Evolutionary conservation across 2,888 invertebrate species (phyloP), one percentile per base, ranked within the genome.

Genomic region (Drosophila mimetica): DNA sequence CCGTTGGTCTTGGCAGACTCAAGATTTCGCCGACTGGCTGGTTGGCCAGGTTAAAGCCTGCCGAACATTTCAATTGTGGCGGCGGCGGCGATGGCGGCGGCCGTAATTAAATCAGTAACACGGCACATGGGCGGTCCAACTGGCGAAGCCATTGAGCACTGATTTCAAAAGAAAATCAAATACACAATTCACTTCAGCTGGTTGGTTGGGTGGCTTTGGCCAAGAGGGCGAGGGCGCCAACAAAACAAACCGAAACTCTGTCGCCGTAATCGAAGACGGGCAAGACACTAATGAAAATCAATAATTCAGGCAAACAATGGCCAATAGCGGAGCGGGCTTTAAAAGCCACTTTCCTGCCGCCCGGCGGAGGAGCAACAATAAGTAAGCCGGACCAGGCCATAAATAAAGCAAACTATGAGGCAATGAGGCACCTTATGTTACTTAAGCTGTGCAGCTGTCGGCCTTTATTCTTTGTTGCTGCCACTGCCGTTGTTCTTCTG

Each of bases 221-320:
- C 8, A 16, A 13, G 9, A 13, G 16, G 14, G 14, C 11, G 9
- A 13, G 16, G 14, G 14, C 11, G 20, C 30, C 48, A 36, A 41
- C 66, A 47, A 71, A 54, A 37, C 54, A 30, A 47, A 11, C 74
- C 53, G 58, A 63, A 76, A 81, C 63, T 76, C 63, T 76, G 79
- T 82, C 75, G 76, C 73, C 69, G 83, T 73, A 76, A 82, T 79
- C 71, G 76, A 82, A 82, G 76, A 70, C 70, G 54, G 48, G 28
- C 8, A 54, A 71, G 71, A 61, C 77, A 71, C 70, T 79, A 87
- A 84, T 87, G 83, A 84, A 84, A 84, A 84, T 84, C 84, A 84
- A 84, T 84, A 84, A 87, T 87, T 87, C 77, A 87, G 66, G 28
- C 70, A 50, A 59, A 75, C 76, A 84, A 83, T 75, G 57, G 71